Percentiles rank a stretch among this genome's conserved stretches.
These are phyloP conservation scores for Mantis religiosa DNA, from an alignment of 2,888 invertebrate species.

Conservation along the genomic window DNA sequence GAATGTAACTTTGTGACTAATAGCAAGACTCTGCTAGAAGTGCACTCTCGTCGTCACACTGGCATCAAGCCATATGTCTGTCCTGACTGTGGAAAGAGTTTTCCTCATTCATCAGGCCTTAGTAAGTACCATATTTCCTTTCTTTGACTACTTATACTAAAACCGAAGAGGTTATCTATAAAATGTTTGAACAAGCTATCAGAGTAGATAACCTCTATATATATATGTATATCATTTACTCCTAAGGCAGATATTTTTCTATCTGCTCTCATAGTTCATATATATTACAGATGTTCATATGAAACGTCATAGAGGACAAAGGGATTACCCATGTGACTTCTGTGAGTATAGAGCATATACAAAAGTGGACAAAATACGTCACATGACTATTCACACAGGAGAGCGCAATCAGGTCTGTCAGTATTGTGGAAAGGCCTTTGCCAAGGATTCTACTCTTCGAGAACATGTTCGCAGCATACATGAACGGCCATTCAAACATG, in stretches of 20 bases:
- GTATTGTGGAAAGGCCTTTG: conserved; percentile 32
- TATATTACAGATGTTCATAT: conserved; percentile 27
- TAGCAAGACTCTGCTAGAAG: conserved; percentile 1
- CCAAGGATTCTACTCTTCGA: conserved; percentile 28
- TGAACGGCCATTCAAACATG: conserved; percentile 22
- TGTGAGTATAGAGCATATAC: conserved; percentile 31
- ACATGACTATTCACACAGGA: conserved; percentile 29
- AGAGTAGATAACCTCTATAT: too few species aligned
- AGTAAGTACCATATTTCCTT: conserved; percentile 16
- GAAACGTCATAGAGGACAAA: conserved; percentile 28
- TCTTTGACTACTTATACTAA: too few species aligned
- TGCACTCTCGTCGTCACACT: conserved; percentile 20
- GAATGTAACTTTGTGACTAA: conserved; percentile 10
- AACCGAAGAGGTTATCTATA: too few species aligned
- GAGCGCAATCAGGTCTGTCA: conserved; percentile 29
- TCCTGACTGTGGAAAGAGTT: conserved; percentile 30
- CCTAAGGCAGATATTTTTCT: too few species aligned
- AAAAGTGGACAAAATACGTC: conserved; percentile 29
- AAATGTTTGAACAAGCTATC: too few species aligned
- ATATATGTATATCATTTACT: too few species aligned
- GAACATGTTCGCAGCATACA: conserved; percentile 30
- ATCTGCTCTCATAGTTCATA: too few species aligned
- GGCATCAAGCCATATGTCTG: conserved; percentile 26
- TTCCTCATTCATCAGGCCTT: conserved; percentile 27
- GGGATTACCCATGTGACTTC: conserved; percentile 29